Percentiles rank a stretch among this genome's conserved stretches.
Evolutionary conservation across 2,113 vertebrate species (phyloP).

Genomic region (Sterrhoptilus dennistouni): DNA sequence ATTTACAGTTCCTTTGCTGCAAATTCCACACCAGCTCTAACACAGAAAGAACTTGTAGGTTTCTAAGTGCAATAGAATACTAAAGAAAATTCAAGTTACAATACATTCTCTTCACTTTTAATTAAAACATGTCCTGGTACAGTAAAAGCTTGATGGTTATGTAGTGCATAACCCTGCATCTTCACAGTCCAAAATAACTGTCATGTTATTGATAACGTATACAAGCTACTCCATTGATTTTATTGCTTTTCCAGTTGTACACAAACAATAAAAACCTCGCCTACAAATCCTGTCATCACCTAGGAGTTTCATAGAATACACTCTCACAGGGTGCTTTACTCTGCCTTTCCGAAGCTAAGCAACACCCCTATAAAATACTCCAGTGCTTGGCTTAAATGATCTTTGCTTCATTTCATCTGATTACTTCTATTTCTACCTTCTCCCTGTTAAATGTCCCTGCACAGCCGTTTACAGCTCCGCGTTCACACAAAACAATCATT

Average conservation of each 20-base stretch:
- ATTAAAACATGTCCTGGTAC: neutral
- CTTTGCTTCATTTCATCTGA: conserved; percentile 44
- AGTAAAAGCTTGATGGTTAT: neutral
- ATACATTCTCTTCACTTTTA: neutral
- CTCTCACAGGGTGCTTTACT: neutral
- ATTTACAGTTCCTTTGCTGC: neutral
- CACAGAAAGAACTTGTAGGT: neutral
- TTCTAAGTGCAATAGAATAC: neutral
- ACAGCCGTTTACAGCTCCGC: neutral
- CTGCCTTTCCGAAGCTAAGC: neutral
- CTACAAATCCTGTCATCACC: neutral
- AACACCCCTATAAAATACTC: neutral
- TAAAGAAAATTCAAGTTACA: neutral
- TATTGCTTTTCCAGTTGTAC: neutral
- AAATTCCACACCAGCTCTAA: neutral
- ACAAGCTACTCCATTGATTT: neutral
- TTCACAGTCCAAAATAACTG: neutral
- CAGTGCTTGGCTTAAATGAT: neutral
- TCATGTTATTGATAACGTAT: neutral
- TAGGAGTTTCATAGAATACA: neutral
- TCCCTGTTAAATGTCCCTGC: neutral
- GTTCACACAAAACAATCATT: neutral
- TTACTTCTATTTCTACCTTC: neutral
- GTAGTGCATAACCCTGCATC: neutral
- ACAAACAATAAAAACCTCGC: neutral